Conservation (phyloP, 2,888 invertebrate species). For the Notodonta ziczac region DNA sequence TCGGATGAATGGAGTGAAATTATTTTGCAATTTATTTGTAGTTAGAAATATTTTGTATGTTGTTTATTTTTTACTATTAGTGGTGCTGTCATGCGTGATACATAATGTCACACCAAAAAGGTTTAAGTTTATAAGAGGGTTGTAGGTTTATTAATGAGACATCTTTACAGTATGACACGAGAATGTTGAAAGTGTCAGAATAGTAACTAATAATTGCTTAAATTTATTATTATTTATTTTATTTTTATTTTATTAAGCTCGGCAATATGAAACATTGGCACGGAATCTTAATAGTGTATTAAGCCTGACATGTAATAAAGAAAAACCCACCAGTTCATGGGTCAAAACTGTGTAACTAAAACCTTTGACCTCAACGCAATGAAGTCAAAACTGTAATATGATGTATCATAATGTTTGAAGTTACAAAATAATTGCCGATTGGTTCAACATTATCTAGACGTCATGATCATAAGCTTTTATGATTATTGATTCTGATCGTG, state of each 20-base stretch:
- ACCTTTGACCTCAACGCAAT: conserved; percentile 1
- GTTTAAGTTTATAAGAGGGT: too few species aligned
- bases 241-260: background rate
- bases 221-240: too few species aligned
- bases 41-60: background rate
- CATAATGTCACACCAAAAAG: background rate
- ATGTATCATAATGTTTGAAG: background rate
- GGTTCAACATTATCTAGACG: background rate
- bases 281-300: background rate
- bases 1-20: background rate
- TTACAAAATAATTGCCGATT: background rate
- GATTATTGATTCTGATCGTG: background rate
- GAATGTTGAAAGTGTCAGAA: too few species aligned
- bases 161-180: too few species aligned
- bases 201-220: too few species aligned
- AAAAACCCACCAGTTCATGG: background rate
- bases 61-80: background rate
- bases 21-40: conserved; percentile 3
- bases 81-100: background rate
- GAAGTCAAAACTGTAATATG: background rate
- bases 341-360: background rate
- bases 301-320: background rate
- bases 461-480: background rate
- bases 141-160: too few species aligned
- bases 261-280: background rate